Percentiles rank a stretch among this genome's conserved stretches.
Evolutionary conservation across 2,113 vertebrate species (phyloP).

Genomic region (Perccottus glenii): DNA sequence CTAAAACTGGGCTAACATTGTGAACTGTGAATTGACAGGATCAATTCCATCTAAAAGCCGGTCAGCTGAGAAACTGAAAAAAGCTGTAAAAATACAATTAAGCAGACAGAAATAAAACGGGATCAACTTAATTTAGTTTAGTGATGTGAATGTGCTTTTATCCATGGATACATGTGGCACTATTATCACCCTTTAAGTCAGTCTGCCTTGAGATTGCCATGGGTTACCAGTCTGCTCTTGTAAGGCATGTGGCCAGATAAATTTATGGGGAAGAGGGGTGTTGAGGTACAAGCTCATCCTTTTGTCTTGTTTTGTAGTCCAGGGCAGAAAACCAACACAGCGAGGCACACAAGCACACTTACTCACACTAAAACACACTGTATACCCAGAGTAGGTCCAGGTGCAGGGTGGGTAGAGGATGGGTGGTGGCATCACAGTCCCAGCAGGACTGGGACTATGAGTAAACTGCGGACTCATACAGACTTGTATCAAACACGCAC

Average conservation of each 20-base stretch:
- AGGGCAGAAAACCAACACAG: constrained; percentile 69
- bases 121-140: constrained; percentile 25
- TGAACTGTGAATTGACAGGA: constrained; percentile 62
- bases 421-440: constrained; percentile 79
- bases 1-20: constrained; percentile 66
- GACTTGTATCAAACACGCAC: constrained; percentile 57
- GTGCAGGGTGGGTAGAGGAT: constrained; percentile 79
- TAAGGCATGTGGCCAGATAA: constrained; percentile 78
- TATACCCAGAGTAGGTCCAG: constrained; percentile 69
- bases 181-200: constrained; percentile 50
- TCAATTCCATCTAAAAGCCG: constrained; percentile 56
- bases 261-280: constrained; percentile 72
- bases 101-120: constrained; percentile 41
- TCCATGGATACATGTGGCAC: constrained; percentile 61
- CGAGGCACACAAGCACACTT: constrained; percentile 58
- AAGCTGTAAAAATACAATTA: constrained; percentile 44
- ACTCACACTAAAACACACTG: constrained; percentile 51
- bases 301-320: constrained; percentile 69
- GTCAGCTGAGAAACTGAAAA: constrained; percentile 65
- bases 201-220: constrained; percentile 60
- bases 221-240: constrained; percentile 67
- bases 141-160: constrained; percentile 19
- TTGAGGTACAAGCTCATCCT: constrained; percentile 71
- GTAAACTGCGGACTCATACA: constrained; percentile 63
- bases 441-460: constrained; percentile 76